Evolutionary conservation across 1,140 invertebrate genomes (phyloP), one percentile per base, ranked within the genome.

Genomic region (Hycleus cichorii): DNA sequence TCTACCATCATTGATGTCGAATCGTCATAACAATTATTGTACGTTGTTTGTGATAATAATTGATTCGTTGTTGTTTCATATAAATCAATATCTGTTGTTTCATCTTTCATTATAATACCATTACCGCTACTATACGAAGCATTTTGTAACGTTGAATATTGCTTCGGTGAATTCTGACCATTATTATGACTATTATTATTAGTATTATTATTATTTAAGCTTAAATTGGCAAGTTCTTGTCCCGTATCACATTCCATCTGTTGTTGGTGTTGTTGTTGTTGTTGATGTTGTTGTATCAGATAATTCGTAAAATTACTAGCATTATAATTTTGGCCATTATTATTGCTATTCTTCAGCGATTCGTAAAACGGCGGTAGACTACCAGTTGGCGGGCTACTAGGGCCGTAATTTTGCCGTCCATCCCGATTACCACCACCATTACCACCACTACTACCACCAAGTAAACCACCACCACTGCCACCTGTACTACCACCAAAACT

Each of bases 351-450:
- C 72, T 91, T 92, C 0, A 92, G 77, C 10, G 86, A 90, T 74
- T 91, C 89, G 66, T 90, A 90, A 66, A 92, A 91, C 0, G 89
- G 89, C 5, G 89, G 89, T 46, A 92, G 70, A 40, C 87, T 89
- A 0, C 87, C 88, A 1, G 88, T 89, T 3, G 88, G 88, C 47
- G 88, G 88, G 60, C 87, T 89, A 60, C 88, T 90, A 2, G 88
- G 88, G 3, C 88, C 89, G 68, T 90, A 90, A 69, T 90, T 89
- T 45, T 86, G 86, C 24, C 87, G 80, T 3, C 86, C 86, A 69
- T 88, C 86, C 9, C 87, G 79, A 64, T 83, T 83, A 78, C 84
- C 83, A n/a, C 83, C 83, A 11, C 86, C 86, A 4, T 83, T 85
- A 1, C 86, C 84, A 42, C 9, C 11, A 9, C 80, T 80, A 2